Base-by-base conservation (phyloP, 2,113 vertebrate genomes). In the Pampusana beccarii region DNA sequence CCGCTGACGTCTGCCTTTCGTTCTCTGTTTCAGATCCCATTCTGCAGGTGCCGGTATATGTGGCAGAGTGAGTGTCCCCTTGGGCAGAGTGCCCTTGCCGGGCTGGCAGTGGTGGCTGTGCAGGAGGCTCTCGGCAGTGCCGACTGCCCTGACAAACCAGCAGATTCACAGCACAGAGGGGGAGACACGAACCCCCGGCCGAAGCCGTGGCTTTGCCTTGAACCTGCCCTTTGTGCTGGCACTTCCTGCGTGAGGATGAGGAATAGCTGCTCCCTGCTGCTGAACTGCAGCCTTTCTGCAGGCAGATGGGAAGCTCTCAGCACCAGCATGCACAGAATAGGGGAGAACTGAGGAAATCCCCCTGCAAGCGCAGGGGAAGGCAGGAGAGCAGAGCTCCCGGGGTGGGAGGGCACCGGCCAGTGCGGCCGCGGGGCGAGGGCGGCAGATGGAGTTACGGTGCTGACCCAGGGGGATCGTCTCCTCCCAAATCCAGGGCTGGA, bases 11-110 rank as follows among this genome's bases (percentile, higher is more conserved):
- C 44, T 6, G 16, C 19, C 24, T 73, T 73, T 80, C 57, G 3
- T 67, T 88, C 73, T 91, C 94, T 95, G 38, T 98, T 98, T 80
- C 98, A 99, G 99, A 99, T 96, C 99, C 99, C 25, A 97, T 99
- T 93, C 98, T 99, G 96, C 99, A 99, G 95, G 98, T 99, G 74
- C 99, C 99, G 4, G 97, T 98, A 33, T 99, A 98, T 75, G 97
- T 98, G 88, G 96, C 98, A 80, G 98, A 99, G 99, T 99, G 98
- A 99, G 99, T 99, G 88, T 93, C 54, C 13, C 34, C 5, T 1
- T 0, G 5, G 48, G 42, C 13, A 44, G 69, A 1, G 46, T 8
- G 24, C 8, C 46, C 20, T 3, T 5, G 18, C 36, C 11, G 42
- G 53, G 44, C 38, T 3, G 57, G 61, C 61, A 46, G 44, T 46